Base-by-base conservation (phyloP, 2,888 invertebrate species). In the Thecocarcelia acutangulata region DNA sequence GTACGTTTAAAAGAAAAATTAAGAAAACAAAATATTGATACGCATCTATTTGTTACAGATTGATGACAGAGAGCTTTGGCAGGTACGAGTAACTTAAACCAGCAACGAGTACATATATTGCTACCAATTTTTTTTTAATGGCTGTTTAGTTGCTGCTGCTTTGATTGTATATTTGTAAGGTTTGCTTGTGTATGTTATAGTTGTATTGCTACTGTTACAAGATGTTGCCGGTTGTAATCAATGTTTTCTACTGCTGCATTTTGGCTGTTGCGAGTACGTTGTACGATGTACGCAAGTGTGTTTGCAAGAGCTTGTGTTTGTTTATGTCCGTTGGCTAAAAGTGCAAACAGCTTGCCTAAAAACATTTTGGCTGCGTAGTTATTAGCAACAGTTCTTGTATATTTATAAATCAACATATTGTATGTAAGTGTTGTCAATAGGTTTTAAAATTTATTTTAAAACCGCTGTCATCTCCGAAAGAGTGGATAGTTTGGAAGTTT, bases 1-100 rank as follows among this genome's bases (percentile, higher is more conserved):
- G 48, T 40, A 66, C 21, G 13, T n/a, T n/a, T n/a, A n/a, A n/a
- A n/a, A n/a, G n/a, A 24, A 37, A 56, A 64, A 33, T 44, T n/a
- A 21, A 63, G 19, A 37, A 56, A 50, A 64, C 52, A 15, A 78
- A 72, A 69, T 82, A 78, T 78, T 82, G 82, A 82, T 82, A 82
- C 78, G 82, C 82, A 82, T 82, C 82, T 82, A 78, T 82, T 78
- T 75, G 78, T 75, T 66, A 74, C 82, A 82, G 64, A 56, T 70
- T 70, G 77, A 66, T 78, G 78, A 82, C 78, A 78, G 78, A 70
- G 54, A 70, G 64, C 70, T 75, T 74, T 82, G 82, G 59, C 82
- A 78, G 74, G 61, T 81, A 77, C 72, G 66, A 56, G 58, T 78
- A 66, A 59, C 48, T 74, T 74, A 66, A 70, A 52, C 72, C 68